These are phyloP conservation scores for Alosa alosa DNA, from an alignment of 2,113 vertebrate species.

Conservation along the genomic window DNA sequence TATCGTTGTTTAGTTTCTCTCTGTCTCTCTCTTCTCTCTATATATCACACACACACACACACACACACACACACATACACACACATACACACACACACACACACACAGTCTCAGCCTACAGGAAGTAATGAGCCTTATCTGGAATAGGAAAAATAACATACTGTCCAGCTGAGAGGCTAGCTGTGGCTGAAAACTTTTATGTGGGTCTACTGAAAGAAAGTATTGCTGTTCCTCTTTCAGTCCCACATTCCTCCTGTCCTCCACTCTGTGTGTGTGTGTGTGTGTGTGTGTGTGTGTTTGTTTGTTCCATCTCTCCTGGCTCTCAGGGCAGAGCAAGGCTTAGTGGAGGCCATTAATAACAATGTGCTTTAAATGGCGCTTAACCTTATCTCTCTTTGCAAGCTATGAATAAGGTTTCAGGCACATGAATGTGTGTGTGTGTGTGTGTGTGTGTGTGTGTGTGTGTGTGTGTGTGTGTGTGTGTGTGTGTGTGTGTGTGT, in stretches of 20 bases:
- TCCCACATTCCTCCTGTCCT: not conserved
- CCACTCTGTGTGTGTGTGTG: constrained; percentile 4
- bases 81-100: not conserved
- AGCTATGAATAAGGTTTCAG: constrained; percentile 2
- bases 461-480: not conserved
- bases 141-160: not conserved
- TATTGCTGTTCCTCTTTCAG: not conserved
- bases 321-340: constrained; percentile 38
- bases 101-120: not conserved
- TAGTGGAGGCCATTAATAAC: constrained; percentile 67
- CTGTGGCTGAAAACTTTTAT: not conserved
- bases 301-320: not conserved
- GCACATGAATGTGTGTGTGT: not conserved
- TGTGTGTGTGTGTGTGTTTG: not conserved
- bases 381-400: constrained; percentile 65
- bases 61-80: constrained; percentile 1
- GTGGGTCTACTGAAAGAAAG: not conserved
- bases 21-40: not conserved
- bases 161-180: not conserved
- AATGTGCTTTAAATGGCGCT: constrained; percentile 69
- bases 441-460: constrained; percentile 18
- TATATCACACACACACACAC: not conserved
- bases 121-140: constrained; percentile 10
- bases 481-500: not conserved
- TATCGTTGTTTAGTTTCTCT: constrained; percentile 12